These are phyloP conservation scores for Neoascia interrupta DNA, from an alignment of 2,888 invertebrate genomes.

Conservation along the genomic window DNA sequence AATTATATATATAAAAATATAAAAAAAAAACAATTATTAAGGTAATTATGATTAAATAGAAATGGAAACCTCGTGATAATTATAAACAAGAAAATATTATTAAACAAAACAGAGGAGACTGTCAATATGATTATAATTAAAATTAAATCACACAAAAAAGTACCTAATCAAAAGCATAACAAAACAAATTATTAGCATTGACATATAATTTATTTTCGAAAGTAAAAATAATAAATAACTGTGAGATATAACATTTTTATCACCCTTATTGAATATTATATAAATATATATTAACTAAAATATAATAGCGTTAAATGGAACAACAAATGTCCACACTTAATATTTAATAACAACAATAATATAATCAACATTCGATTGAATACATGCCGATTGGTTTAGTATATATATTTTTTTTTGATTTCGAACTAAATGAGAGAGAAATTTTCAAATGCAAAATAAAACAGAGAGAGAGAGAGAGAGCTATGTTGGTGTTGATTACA, in stretches of 20 bases:
- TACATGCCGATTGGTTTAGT: no score
- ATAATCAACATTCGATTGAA: no score
- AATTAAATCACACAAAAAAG: constrained; percentile 63
- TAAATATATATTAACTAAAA: constrained; percentile 17
- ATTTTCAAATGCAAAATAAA: no score
- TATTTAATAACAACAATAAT: no score
- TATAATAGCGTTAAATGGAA: constrained; percentile 19
- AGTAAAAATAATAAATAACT: constrained; percentile 24
- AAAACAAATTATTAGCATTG: constrained; percentile 50
- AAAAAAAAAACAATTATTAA: constrained; percentile 36
- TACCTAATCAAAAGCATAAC: constrained; percentile 64
- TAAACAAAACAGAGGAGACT: constrained; percentile 69
- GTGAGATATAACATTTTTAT: constrained; percentile 45
- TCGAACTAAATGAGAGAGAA: background rate
- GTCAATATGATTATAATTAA: constrained; percentile 68
- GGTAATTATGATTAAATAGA: constrained; percentile 49
- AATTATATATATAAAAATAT: constrained; percentile 4
- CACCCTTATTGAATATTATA: constrained; percentile 34
- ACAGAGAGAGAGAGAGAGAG: constrained; percentile 5
- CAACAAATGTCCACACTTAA: constrained; percentile 1
- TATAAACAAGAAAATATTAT: constrained; percentile 65
- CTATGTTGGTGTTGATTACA: constrained; percentile 58
- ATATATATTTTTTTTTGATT: background rate
- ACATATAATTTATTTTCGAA: constrained; percentile 53
- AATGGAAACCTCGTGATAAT: constrained; percentile 65